A percentile compares a stretch with the other conserved stretches of the same genome.
Evolutionary conservation across 2,797 vertebrate genomes (phyloP).

Genomic region (Phrynocephalus forsythii): DNA sequence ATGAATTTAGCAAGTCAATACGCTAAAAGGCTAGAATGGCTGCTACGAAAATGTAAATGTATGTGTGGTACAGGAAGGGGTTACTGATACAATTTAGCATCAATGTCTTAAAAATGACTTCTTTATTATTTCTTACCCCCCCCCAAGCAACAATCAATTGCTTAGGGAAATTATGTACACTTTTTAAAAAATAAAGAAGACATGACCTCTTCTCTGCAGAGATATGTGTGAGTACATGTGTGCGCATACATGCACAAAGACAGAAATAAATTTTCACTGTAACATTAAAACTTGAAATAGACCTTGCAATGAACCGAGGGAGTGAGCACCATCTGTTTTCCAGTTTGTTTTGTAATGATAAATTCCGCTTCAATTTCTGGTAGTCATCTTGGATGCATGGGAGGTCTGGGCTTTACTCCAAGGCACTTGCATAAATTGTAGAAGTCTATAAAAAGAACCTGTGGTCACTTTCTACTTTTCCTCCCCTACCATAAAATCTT

Average conservation of each 20-base stretch:
- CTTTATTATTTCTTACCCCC: neutral
- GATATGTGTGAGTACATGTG: neutral
- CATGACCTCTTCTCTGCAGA: neutral
- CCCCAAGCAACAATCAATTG: neutral
- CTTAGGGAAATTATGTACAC: no score
- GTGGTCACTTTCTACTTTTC: neutral
- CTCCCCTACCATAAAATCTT: neutral
- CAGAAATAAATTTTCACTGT: no score
- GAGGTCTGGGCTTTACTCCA: neutral
- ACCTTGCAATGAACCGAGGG: neutral
- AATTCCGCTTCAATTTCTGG: neutral
- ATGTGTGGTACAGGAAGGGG: neutral
- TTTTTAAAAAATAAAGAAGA: neutral
- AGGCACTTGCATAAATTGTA: slow-evolving; percentile 7
- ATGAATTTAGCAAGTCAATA: neutral
- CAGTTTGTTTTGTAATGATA: neutral
- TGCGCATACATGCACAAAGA: neutral
- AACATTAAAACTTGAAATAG: neutral
- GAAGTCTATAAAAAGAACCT: neutral
- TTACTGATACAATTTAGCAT: neutral
- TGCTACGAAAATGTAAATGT: neutral
- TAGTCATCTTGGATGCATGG: neutral
- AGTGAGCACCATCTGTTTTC: neutral
- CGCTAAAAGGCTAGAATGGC: neutral
- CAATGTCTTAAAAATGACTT: neutral